A percentile compares a stretch with the other conserved stretches of the same genome.
Evolutionary conservation across 2,113 vertebrate species (phyloP).

Genomic region (Bufo gargarizans): DNA sequence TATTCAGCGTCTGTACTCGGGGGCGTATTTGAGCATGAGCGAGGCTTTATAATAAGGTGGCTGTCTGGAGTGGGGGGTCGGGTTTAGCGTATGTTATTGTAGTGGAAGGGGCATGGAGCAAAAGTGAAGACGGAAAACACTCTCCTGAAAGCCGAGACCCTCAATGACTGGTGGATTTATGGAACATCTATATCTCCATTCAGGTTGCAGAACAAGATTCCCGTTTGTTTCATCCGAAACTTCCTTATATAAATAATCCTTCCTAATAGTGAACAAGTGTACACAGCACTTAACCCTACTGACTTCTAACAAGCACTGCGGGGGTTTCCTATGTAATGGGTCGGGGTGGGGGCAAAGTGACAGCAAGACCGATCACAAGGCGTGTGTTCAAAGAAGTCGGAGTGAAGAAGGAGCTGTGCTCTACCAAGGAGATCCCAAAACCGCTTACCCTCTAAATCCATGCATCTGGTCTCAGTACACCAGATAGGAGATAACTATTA

Average conservation of each 20-base stretch:
- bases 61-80: not conserved
- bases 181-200: slow-evolving; percentile 1
- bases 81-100: not conserved
- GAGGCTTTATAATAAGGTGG: not conserved
- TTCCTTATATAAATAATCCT: slow-evolving; percentile 17
- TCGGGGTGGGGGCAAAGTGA: not conserved
- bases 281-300: slow-evolving; percentile 25
- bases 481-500: too few species aligned
- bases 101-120: not conserved
- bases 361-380: slow-evolving; percentile 8
- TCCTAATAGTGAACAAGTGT: not conserved
- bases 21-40: not conserved
- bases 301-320: slow-evolving; percentile 8
- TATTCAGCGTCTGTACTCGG: not conserved
- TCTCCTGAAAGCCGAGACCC: slow-evolving; percentile 8
- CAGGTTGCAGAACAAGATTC: not conserved
- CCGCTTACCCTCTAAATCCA: too few species aligned
- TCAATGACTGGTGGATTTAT: not conserved
- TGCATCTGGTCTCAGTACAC: too few species aligned
- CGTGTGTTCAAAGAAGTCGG: not conserved
- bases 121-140: not conserved
- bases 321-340: slow-evolving; percentile 12
- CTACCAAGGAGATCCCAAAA: not conserved
- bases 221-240: not conserved
- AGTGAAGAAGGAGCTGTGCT: not conserved